Percentiles rank a stretch among this genome's conserved stretches.
Conservation (phyloP, 2,113 vertebrate species). For the Bubo bubo region DNA sequence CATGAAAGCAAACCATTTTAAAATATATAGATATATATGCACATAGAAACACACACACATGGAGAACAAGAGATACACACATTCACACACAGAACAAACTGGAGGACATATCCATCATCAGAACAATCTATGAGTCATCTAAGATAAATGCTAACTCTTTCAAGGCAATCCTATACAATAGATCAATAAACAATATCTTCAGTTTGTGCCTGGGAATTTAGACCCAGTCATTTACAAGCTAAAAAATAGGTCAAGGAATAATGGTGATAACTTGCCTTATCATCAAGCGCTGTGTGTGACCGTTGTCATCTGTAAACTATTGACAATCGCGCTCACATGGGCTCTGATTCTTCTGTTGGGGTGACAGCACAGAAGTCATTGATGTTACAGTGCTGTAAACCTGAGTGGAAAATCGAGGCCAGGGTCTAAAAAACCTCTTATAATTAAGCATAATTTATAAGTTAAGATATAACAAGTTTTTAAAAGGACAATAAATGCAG, state of each 20-base stretch:
- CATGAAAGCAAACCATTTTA: not conserved
- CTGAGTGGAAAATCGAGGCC: not conserved
- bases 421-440: not conserved
- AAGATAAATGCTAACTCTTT: conserved; percentile 23
- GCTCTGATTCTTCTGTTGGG: not conserved
- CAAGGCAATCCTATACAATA: conserved; percentile 41
- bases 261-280: not conserved
- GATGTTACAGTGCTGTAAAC: not conserved
- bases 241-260: conserved; percentile 44
- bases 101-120: not conserved
- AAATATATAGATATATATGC: not conserved
- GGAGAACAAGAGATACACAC: not conserved
- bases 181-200: conserved; percentile 38
- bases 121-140: conserved; percentile 1
- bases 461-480: not conserved
- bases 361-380: not conserved
- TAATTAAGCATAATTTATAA: not conserved
- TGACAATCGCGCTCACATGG: not conserved
- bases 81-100: not conserved
- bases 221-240: not conserved
- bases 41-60: not conserved
- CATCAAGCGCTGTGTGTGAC: not conserved
- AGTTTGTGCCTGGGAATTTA: not conserved
- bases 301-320: not conserved
- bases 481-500: not conserved